Conservation (phyloP, 2,888 invertebrate genomes). For the Nemurella pictetii region DNA sequence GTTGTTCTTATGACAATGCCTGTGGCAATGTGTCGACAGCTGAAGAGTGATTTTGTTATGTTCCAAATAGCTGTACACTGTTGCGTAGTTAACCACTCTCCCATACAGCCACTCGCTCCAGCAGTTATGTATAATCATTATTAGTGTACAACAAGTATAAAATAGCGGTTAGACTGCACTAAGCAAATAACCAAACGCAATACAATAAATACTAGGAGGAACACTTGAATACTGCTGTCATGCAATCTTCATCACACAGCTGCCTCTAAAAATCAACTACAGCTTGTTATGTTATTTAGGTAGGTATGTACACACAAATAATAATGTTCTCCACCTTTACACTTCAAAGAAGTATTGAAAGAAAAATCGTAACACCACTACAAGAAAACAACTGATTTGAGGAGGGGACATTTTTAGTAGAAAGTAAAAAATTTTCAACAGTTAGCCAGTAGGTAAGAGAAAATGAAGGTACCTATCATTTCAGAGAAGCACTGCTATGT, state of each 20-base stretch:
- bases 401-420: conserved; percentile 36
- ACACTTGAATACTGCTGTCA: conserved; percentile 40
- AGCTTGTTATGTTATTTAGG: conserved; percentile 8
- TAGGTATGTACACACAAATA: conserved; percentile 34
- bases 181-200: conserved; percentile 35
- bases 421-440: conserved; percentile 39
- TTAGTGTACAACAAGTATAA: not conserved
- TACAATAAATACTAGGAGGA: conserved; percentile 40
- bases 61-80: not conserved
- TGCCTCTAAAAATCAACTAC: conserved; percentile 40
- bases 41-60: not conserved
- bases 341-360: not conserved
- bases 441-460: conserved; percentile 37
- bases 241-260: conserved; percentile 39
- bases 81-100: not conserved
- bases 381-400: conserved; percentile 32
- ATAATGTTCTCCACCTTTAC: not conserved
- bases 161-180: conserved; percentile 8
- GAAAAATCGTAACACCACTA: conserved; percentile 32
- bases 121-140: not conserved
- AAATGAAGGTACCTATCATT: not conserved
- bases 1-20: not conserved
- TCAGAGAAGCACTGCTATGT: conserved; percentile 32
- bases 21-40: not conserved
- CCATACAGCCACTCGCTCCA: not conserved